These are phyloP conservation scores for Catocala nupta DNA, from an alignment of 2,888 invertebrate genomes.

Conservation along the genomic window DNA sequence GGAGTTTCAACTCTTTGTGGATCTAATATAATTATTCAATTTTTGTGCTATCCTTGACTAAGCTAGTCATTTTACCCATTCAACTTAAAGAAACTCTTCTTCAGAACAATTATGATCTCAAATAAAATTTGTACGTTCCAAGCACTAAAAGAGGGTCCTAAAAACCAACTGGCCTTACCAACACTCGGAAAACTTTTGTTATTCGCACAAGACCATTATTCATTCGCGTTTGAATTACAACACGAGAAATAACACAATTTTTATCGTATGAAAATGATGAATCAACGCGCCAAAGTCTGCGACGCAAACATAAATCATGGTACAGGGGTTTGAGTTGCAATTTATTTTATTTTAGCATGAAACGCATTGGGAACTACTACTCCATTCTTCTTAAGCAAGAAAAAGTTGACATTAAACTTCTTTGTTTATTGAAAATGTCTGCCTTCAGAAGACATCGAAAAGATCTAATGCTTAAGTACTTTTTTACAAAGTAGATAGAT, in stretches of 20 bases:
- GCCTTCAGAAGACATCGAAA: too few species aligned
- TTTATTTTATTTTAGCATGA: slow-evolving; percentile 52
- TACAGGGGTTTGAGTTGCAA: slow-evolving; percentile 50
- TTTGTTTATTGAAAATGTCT: too few species aligned
- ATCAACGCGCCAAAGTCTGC: slow-evolving; percentile 50
- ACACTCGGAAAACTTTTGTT: slow-evolving; percentile 38
- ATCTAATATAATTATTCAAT: too few species aligned
- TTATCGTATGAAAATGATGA: slow-evolving; percentile 70
- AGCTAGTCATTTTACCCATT: too few species aligned
- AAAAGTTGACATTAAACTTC: neutral
- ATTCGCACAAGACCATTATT: slow-evolving; percentile 57
- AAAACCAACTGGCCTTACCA: slow-evolving; percentile 3
- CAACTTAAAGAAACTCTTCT: too few species aligned
- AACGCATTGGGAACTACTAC: slow-evolving; percentile 1
- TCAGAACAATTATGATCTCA: neutral
- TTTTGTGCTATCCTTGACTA: too few species aligned
- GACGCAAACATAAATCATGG: slow-evolving; percentile 55
- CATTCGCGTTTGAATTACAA: slow-evolving; percentile 61
- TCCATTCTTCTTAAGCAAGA: slow-evolving; percentile 1
- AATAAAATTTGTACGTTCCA: neutral
- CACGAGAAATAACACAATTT: slow-evolving; percentile 60
- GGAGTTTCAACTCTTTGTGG: neutral
- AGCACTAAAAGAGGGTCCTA: neutral
- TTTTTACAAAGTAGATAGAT: too few species aligned
- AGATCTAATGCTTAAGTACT: too few species aligned